These are phyloP conservation scores for Spodoptera frugiperda DNA, from an alignment of 1,140 invertebrate genomes.

Conservation along the genomic window DNA sequence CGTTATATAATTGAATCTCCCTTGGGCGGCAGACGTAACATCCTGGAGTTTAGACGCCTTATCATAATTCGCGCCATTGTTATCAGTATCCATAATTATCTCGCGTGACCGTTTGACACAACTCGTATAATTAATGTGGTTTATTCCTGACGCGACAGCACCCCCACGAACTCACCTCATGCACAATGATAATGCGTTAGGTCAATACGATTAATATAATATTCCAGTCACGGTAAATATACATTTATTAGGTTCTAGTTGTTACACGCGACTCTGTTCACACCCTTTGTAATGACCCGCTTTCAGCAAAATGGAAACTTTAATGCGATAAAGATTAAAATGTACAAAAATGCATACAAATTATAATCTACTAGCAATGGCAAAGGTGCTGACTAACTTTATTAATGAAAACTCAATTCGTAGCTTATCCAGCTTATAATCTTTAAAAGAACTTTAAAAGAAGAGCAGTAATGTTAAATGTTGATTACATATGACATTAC, in stretches of 20 bases:
- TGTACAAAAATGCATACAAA: too few relatives aligned
- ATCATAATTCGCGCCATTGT: conserved; percentile 49
- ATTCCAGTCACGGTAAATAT: conserved; percentile 39
- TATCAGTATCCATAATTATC: conserved; percentile 40
- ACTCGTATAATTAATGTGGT: conserved; percentile 42
- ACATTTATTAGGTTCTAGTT: background rate
- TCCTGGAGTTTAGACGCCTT: conserved; percentile 32
- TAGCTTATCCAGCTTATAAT: too few relatives aligned
- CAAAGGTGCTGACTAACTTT: too few relatives aligned
- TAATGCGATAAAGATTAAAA: too few relatives aligned
- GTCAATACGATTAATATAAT: conserved; percentile 61
- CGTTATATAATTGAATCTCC: conserved; percentile 30
- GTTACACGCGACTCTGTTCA: background rate
- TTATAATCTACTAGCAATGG: too few relatives aligned
- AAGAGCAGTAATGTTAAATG: too few relatives aligned
- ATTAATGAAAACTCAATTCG: too few relatives aligned
- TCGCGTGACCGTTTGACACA: conserved; percentile 47
- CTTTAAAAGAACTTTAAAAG: too few relatives aligned
- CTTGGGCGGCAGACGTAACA: conserved; percentile 13
- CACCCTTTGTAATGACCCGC: too few relatives aligned
- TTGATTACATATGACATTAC: too few relatives aligned
- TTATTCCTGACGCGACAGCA: conserved; percentile 42
- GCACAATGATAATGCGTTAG: conserved; percentile 68
- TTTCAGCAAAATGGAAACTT: too few relatives aligned
- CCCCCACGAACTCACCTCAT: conserved; percentile 81